Evolutionary conservation across 2,888 invertebrate genomes (phyloP), one percentile per base, ranked within the genome.

Genomic region (Hipparchia sbordonii): DNA sequence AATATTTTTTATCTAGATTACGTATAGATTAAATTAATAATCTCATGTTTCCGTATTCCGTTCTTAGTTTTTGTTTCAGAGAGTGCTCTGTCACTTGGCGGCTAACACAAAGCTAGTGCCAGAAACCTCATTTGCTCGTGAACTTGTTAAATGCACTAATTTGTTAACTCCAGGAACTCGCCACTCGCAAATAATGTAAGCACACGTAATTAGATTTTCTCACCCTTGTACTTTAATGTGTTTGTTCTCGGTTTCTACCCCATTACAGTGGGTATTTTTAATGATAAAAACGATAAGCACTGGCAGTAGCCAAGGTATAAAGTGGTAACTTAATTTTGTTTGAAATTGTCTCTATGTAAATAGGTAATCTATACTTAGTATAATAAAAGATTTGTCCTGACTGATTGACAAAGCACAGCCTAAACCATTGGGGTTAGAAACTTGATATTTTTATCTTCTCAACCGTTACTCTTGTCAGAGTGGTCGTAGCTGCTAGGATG

Each of bases 121-220:
- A 33, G 23, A 9, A 33, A 10, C 39, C 39, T 0, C 60, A 45
- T 45, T 61, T 45, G 39, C 6, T 45, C 45, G 60, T 61, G 6
- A n/a, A 45, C 60, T 61, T 61, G 39, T 61, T n/a, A 45, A 61
- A 45, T 61, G 60, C 45, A 45, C 12, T 61, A 61, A 61, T 61
- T 61, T 12, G n/a, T n/a, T 6, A 45, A 61, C 39, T 61, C 45
- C 7, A 8, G 57, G 57, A 13, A 57, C 45, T 61, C 0, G 60
- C 45, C 12, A 61, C 60, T 12, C 45, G 45, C 60, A 45, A 57
- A 57, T 57, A 23, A 57, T 45, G 45, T 61, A 23, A 23, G 23
- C 23, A 23, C 23, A 23, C 23, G 23, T 23, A 39, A 61, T 61
- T 39, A 61, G 60, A 39, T 45, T n/a, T 45, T 61, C 60, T 39